phyloP scores from a whole-genome alignment of 2,113 vertebrate genomes.

The Rousettus leschenaultii region DNA sequence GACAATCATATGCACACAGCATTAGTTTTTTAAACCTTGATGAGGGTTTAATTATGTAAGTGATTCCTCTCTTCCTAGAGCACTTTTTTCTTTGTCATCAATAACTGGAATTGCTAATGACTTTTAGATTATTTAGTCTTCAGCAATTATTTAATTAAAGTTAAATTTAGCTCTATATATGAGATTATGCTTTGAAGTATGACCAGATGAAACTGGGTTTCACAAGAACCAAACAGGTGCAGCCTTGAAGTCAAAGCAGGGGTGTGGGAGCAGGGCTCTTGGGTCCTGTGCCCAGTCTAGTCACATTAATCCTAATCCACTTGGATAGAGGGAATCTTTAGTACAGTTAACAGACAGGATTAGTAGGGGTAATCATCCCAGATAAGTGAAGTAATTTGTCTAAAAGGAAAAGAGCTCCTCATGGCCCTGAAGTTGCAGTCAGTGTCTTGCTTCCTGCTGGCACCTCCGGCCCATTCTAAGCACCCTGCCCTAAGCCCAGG shows the following conservation, averaged over 20 bases:
- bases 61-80: neutral
- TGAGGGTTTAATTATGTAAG: constrained; percentile 37
- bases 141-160: constrained; percentile 36
- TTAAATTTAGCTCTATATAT: constrained; percentile 66
- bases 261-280: neutral
- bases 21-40: constrained; percentile 63
- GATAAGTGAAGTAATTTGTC: constrained; percentile 9
- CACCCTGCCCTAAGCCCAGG: neutral
- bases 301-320: neutral
- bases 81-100: constrained; percentile 61
- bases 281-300: neutral
- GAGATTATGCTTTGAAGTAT: constrained; percentile 61
- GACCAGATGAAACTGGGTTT: constrained; percentile 1
- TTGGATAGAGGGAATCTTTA: neutral
- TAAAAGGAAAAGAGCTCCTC: neutral
- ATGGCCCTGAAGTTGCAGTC: neutral
- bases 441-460: neutral
- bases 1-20: neutral
- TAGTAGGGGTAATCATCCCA: neutral
- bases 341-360: neutral
- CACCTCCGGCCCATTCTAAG: neutral
- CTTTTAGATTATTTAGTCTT: neutral
- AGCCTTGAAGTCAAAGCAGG: neutral
- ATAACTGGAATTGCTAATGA: constrained; percentile 46
- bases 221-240: constrained; percentile 17